Base-by-base conservation (phyloP, 1,140 invertebrate species). In the Penaeus indicus region DNA sequence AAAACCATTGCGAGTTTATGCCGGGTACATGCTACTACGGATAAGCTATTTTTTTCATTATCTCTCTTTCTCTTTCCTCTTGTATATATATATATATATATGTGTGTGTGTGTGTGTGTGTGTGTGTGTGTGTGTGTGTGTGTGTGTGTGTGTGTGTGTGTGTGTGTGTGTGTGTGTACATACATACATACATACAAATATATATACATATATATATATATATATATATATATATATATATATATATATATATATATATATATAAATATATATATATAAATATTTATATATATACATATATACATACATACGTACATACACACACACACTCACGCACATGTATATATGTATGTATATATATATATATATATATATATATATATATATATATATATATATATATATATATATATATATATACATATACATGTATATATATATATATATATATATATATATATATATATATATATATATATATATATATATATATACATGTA, bases 1-100 rank as follows among this genome's bases (percentile, higher is more conserved):
- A n/a, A n/a, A n/a, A n/a, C n/a, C n/a, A n/a, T n/a, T n/a, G n/a
- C n/a, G n/a, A n/a, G n/a, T n/a, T n/a, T n/a, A n/a, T n/a, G n/a
- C n/a, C n/a, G n/a, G n/a, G n/a, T n/a, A n/a, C n/a, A n/a, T n/a
- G n/a, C n/a, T n/a, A n/a, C n/a, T n/a, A n/a, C n/a, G n/a, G n/a
- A n/a, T n/a, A n/a, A n/a, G n/a, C n/a, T n/a, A n/a, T n/a, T n/a
- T n/a, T n/a, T n/a, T n/a, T n/a, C n/a, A n/a, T n/a, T n/a, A n/a
- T n/a, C n/a, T n/a, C n/a, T n/a, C n/a, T n/a, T n/a, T n/a, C n/a
- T n/a, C n/a, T n/a, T n/a, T n/a, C n/a, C n/a, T n/a, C n/a, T n/a
- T 79, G n/a, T 79, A 79, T 79, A 79, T 79, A 79, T 79, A 83
- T 83, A 64, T 83, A 83, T 83, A 64, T 83, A 67, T 83, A 67